A percentile compares a stretch with the other conserved stretches of the same genome.
Evolutionary conservation across 2,888 invertebrate species (phyloP).

Genomic region (Congeria kusceri): DNA sequence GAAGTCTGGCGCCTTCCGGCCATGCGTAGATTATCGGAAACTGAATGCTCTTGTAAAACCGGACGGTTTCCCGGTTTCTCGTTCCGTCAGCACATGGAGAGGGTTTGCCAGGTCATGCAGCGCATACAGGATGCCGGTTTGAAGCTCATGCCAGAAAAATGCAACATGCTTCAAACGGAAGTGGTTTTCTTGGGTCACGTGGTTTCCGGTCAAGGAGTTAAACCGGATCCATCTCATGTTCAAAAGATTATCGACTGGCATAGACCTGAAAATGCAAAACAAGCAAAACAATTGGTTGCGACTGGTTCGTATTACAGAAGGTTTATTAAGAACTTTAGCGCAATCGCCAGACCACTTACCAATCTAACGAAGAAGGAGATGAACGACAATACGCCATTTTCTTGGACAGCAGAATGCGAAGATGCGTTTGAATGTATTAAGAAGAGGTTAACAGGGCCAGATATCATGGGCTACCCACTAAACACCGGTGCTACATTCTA

Average conservation of each 20-base stretch:
- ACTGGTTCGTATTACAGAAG: conserved; percentile 24
- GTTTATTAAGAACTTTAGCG: conserved; percentile 22
- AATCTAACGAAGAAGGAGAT: conserved; percentile 1
- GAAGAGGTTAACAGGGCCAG: conserved; percentile 3
- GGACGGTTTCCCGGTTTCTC: no score
- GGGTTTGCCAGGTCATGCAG: conserved; percentile 12
- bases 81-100: conserved; percentile 23
- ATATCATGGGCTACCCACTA: conserved; percentile 21
- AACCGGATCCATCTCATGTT: conserved; percentile 20
- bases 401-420: conserved; percentile 6
- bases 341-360: conserved; percentile 12
- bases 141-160: conserved; percentile 21
- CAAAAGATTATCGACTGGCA: conserved; percentile 26
- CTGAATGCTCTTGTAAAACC: no score
- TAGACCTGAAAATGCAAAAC: conserved; percentile 14
- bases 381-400: no score
- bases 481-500: background rate
- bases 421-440: conserved; percentile 9
- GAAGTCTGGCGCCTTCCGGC: no score
- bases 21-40: no score
- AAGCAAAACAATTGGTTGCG: conserved; percentile 28
- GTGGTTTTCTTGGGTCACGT: conserved; percentile 33
- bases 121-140: conserved; percentile 17
- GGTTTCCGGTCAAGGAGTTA: conserved; percentile 18
- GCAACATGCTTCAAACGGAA: conserved; percentile 24